Conservation (phyloP, 2,113 vertebrate genomes). For the Saccopteryx bilineata region DNA sequence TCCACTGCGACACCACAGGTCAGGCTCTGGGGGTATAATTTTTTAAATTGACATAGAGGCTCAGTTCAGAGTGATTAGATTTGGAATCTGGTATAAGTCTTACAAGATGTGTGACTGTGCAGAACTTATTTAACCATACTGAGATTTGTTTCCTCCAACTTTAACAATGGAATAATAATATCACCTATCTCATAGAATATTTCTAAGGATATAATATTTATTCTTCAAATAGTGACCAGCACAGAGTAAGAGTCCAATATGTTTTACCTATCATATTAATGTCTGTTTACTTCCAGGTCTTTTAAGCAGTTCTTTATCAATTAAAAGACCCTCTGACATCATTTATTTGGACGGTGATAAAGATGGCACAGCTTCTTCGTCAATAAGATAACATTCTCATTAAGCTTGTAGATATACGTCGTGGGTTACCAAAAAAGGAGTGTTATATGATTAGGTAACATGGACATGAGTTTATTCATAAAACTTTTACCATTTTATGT, state of each 20-base stretch:
- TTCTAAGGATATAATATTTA: background rate
- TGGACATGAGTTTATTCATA: background rate
- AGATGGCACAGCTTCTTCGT: background rate
- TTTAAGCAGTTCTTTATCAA: background rate
- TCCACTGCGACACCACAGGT: no score
- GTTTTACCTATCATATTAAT: background rate
- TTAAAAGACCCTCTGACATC: background rate
- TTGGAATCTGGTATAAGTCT: background rate
- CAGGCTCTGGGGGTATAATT: background rate
- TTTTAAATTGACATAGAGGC: background rate
- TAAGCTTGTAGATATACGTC: background rate
- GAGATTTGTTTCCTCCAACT: background rate
- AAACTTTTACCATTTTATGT: background rate
- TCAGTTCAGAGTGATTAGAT: background rate
- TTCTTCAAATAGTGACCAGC: background rate
- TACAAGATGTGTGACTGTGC: background rate
- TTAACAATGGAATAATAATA: background rate
- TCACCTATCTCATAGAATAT: background rate
- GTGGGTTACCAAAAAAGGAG: background rate
- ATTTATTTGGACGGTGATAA: background rate
- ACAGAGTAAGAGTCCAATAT: background rate
- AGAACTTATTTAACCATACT: background rate
- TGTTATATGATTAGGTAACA: background rate
- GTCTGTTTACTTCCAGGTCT: background rate
- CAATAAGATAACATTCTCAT: background rate